Evolutionary conservation across 2,113 vertebrate genomes (phyloP).

Genomic region (Plotosus lineatus): DNA sequence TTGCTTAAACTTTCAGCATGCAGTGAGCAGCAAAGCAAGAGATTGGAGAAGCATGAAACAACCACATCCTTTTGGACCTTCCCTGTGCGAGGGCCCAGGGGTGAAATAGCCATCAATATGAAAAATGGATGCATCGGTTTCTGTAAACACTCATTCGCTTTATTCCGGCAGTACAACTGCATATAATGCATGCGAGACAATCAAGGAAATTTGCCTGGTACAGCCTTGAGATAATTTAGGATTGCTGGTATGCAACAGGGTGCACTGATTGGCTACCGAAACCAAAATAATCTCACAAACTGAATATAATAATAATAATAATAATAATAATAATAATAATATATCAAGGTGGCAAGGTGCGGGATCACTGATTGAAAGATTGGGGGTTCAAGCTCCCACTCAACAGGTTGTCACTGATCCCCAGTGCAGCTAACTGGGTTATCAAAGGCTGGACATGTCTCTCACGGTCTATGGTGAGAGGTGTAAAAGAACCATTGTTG

Average conservation of each 20-base stretch:
- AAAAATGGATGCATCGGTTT: conserved; percentile 18
- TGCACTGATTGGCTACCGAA: not conserved
- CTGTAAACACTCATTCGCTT: conserved; percentile 20
- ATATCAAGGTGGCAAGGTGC: no score
- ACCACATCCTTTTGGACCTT: not conserved
- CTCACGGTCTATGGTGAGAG: no score
- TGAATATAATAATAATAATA: no score
- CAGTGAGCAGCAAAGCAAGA: not conserved
- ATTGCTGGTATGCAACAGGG: not conserved
- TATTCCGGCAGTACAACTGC: not conserved
- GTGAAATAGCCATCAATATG: conserved; percentile 34
- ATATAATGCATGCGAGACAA: not conserved
- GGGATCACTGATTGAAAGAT: no score
- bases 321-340: no score
- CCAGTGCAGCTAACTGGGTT: no score
- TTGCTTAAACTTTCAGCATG: conserved; percentile 29
- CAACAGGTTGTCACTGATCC: no score
- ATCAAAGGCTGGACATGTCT: no score
- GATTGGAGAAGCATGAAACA: conserved; percentile 9
- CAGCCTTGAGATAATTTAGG: not conserved
- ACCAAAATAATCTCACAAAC: not conserved
- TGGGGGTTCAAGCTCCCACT: no score
- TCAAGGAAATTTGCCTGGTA: not conserved
- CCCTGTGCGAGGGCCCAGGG: conserved; percentile 18
- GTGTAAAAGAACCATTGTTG: no score